Evolutionary conservation across 2,113 vertebrate species (phyloP).

Genomic region (Prunella himalayana): DNA sequence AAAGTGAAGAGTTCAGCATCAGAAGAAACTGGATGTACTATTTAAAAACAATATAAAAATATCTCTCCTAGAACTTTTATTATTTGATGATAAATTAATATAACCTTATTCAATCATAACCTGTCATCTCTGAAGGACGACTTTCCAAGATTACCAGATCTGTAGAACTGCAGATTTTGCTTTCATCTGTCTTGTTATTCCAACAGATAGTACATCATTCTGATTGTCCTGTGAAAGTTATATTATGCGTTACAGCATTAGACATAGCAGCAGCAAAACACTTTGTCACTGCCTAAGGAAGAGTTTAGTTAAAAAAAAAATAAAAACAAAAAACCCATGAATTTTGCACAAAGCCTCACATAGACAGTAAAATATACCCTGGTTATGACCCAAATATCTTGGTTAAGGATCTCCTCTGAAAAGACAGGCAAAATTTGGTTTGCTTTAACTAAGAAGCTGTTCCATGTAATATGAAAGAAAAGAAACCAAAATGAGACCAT

Average conservation of each 20-base stretch:
- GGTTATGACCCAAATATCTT: background rate
- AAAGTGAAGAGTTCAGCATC: background rate
- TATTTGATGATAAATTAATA: background rate
- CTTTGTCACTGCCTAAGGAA: background rate
- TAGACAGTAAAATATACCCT: background rate
- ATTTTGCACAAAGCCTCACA: background rate
- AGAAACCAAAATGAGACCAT: background rate
- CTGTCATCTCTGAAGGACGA: background rate
- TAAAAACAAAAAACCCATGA: accelerated
- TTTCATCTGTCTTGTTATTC: background rate
- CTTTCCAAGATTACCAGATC: background rate
- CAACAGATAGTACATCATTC: background rate
- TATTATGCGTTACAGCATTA: background rate
- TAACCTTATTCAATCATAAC: background rate
- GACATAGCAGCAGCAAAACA: background rate
- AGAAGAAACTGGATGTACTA: background rate
- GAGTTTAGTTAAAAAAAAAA: background rate
- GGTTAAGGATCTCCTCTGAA: background rate
- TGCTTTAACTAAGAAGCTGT: background rate
- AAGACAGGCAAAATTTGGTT: background rate
- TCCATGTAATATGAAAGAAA: background rate
- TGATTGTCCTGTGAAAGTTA: background rate
- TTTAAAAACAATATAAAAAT: background rate
- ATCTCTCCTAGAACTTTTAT: background rate
- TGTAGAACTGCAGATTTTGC: background rate